Evolutionary conservation across 2,888 invertebrate species (phyloP), one percentile per base, ranked within the genome.

Genomic region (Clunio marinus): DNA sequence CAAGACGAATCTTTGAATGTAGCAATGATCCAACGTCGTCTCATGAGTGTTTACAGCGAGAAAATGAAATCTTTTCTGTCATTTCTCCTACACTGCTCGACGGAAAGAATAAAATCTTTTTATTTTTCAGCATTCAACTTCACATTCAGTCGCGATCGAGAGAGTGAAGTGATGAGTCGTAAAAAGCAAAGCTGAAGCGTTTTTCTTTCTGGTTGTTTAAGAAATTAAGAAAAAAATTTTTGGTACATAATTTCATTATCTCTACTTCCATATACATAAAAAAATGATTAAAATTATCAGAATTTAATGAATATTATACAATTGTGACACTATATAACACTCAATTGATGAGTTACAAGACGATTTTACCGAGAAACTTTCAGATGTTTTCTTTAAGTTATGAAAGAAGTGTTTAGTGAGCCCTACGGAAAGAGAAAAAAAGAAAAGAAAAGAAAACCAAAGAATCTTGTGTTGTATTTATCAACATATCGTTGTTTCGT

Each of bases 201-300:
- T 60, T 60, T 55, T n/a, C n/a, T n/a, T n/a, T 63, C 63, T 63
- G 41, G 63, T 63, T 35, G 59, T 59, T 59, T 59, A 25, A 58
- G 32, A 35, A 66, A 66, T 27, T 55, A 46, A 66, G 32, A 55
- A 32, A 66, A 66, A 66, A 55, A 46, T 45, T n/a, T n/a, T 66
- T 66, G 66, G 66, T 66, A 66, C 51, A 66, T 66, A 66, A 25
- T 27, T 25, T 25, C 46, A 66, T 66, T 66, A 66, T 66, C 66
- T 25, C 51, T 66, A 15, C 10, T 22, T 27, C 22, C 17, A 32
- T 66, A 55, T 55, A 55, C 27, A 66, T 46, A 28, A 25, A n/a
- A 66, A 46, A 55, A 22, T 66, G 66, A 66, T 66, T 66, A 66
- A 66, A 66, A 20, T 66, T 51, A 66, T 55, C 66, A 55, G 35